Evolutionary conservation across 2,888 invertebrate species (phyloP), one percentile per base, ranked within the genome.

Genomic region (Andrena dorsata): DNA sequence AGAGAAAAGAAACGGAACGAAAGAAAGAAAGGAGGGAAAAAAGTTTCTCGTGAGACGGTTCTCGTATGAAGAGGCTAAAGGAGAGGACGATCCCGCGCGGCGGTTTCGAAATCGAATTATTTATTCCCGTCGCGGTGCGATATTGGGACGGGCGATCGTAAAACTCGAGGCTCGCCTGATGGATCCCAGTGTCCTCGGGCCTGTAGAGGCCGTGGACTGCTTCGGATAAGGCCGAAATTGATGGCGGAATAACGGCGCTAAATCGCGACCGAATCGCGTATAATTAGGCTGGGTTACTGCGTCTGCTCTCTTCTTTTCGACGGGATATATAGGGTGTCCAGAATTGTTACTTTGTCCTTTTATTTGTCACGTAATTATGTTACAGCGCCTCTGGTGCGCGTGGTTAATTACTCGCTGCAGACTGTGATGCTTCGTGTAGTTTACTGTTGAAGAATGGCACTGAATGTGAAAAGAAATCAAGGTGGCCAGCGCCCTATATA

Each of bases 171-270:
- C 68, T 63, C 75, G 81, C 51, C 87, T 89, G 88, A 89, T 84
- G 84, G 87, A 89, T 88, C 89, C 83, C 83, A 84, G 81, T 80
- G 84, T 85, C 81, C 65, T 79, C 83, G 70, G 66, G 75, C 35
- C 68, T 61, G 61, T 41, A n/a, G 80, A 63, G 72, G 70, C 66
- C 82, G 81, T 73, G 81, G 84, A 83, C 88, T 82, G 83, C 75
- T 86, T 87, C 85, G 86, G 82, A 87, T 85, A 88, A 90, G 90
- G 83, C 79, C 56, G 82, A 80, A 86, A 90, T 87, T 87, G 82
- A 90, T 86, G 87, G 80, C 70, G 82, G 82, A 89, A 88, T 91
- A 91, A 90, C 90, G 90, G 90, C 88, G 84, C 75, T 87, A 89
- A 88, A 88, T 88, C 89, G 84, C 84, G 82, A 80, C 84, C 86